A percentile compares a stretch with the other conserved stretches of the same genome.
phyloP scores from a whole-genome alignment of 35 echinoderm and acorn worm genomes.

The Lytechinus pictus region DNA sequence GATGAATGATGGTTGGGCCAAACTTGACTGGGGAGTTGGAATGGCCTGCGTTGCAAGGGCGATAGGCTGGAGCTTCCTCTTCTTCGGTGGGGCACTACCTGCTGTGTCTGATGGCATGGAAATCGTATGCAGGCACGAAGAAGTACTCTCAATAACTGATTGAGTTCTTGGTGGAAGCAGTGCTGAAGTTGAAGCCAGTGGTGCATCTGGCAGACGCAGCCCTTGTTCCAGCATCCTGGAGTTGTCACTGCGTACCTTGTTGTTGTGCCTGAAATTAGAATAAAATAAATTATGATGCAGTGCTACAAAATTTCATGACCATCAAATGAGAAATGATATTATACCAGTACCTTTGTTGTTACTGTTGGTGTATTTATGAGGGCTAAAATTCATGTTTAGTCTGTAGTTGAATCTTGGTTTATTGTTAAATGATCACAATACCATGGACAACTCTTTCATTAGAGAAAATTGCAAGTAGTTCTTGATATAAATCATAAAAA shows the following conservation, averaged over 20 bases:
- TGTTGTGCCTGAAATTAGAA: neutral
- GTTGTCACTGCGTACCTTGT: neutral
- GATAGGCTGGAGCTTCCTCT: neutral
- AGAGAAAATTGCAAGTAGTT: neutral
- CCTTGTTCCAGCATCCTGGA: neutral
- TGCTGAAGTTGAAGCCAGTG: neutral
- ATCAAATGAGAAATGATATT: too few species aligned
- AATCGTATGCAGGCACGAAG: too few species aligned
- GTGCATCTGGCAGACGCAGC: neutral
- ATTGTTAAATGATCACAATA: too few species aligned
- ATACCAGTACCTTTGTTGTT: too few species aligned
- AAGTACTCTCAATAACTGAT: too few species aligned
- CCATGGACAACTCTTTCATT: too few species aligned
- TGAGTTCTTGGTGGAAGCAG: neutral
- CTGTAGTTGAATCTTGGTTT: too few species aligned
- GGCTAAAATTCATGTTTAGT: too few species aligned
- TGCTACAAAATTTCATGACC: neutral
- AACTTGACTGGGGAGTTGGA: constrained; percentile 1
- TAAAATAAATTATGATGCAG: neutral
- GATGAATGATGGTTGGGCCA: neutral
- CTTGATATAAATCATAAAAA: too few species aligned
- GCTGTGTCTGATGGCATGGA: too few species aligned
- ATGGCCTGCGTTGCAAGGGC: neutral
- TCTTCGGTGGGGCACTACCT: too few species aligned
- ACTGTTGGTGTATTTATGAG: too few species aligned